These are phyloP conservation scores for Hypanus sabinus DNA, from an alignment of 2,113 vertebrate species.

Conservation along the genomic window DNA sequence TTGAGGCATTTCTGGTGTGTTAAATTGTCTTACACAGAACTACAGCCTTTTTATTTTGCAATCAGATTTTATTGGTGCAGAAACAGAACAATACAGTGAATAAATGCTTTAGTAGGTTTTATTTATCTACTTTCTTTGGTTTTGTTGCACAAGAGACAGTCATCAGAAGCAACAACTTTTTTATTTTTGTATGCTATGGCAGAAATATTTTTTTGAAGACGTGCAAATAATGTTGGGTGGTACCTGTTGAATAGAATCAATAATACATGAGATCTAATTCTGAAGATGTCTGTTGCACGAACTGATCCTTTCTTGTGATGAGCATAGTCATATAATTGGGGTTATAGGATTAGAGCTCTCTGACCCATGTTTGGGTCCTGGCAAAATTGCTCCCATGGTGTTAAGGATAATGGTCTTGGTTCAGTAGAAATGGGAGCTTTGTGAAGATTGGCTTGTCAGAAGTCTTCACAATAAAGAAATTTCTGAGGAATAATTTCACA, in stretches of 20 bases:
- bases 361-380: slow-evolving; percentile 12
- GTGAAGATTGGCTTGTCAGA: slow-evolving; percentile 23
- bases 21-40: not conserved
- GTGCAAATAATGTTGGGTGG: not conserved
- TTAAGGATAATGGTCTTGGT: slow-evolving; percentile 17
- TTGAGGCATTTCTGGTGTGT: too few relatives aligned
- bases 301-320: not conserved
- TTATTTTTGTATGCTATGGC: not conserved
- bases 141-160: not conserved
- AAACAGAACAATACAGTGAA: not conserved
- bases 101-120: not conserved
- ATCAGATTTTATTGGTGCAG: not conserved
- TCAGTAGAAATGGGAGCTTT: not conserved
- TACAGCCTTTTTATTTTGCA: not conserved
- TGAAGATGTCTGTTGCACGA: not conserved
- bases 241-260: not conserved
- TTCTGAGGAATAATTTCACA: slow-evolving; percentile 9
- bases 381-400: slow-evolving; percentile 10
- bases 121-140: not conserved
- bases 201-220: not conserved
- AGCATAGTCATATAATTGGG: not conserved
- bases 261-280: slow-evolving; percentile 22
- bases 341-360: not conserved
- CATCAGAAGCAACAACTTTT: not conserved
- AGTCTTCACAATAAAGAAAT: not conserved